A percentile compares a stretch with the other conserved stretches of the same genome.
phyloP scores from a whole-genome alignment of 2,797 vertebrate species.

The Dallia pectoralis region DNA sequence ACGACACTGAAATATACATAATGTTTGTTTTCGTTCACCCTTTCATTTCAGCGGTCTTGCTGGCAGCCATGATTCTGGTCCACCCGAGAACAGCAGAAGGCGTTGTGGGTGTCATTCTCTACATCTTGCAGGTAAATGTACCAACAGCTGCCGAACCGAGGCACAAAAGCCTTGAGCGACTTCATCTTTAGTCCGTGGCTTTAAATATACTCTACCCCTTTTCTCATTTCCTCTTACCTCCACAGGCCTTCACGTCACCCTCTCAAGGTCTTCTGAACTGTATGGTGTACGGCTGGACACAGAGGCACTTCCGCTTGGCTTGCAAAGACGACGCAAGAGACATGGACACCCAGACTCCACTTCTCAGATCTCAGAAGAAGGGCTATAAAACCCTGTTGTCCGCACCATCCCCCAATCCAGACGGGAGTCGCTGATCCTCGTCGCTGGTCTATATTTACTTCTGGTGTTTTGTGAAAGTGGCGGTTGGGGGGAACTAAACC shows the following conservation, averaged over 20 bases:
- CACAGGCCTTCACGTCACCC: slow-evolving; percentile 82
- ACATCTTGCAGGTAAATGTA: slow-evolving; percentile 74
- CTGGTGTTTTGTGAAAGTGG: not conserved
- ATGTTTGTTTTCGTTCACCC: slow-evolving; percentile 12
- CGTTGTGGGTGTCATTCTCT: slow-evolving; percentile 63
- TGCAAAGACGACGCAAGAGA: slow-evolving; percentile 67
- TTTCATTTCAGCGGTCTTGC: slow-evolving; percentile 71
- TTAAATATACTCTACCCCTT: not conserved
- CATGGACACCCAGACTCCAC: slow-evolving; percentile 86
- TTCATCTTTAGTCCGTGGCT: not conserved
- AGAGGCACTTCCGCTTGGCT: slow-evolving; percentile 65
- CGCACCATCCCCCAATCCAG: not conserved
- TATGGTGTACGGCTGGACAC: slow-evolving; percentile 83
- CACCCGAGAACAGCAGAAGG: slow-evolving; percentile 42
- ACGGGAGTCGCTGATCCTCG: not conserved
- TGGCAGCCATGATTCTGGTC: slow-evolving; percentile 70
- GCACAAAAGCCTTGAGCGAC: not conserved
- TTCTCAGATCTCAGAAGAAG: slow-evolving; percentile 82
- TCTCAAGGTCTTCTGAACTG: slow-evolving; percentile 91
- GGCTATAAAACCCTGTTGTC: slow-evolving; percentile 58
- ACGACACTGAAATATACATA: too few relatives aligned
- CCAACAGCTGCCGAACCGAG: not conserved
- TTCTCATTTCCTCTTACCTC: not conserved
- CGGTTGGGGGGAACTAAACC: not conserved
- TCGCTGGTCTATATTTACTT: not conserved